Evolutionary conservation across 2,113 vertebrate species (phyloP).

Genomic region (Zeus faber): DNA sequence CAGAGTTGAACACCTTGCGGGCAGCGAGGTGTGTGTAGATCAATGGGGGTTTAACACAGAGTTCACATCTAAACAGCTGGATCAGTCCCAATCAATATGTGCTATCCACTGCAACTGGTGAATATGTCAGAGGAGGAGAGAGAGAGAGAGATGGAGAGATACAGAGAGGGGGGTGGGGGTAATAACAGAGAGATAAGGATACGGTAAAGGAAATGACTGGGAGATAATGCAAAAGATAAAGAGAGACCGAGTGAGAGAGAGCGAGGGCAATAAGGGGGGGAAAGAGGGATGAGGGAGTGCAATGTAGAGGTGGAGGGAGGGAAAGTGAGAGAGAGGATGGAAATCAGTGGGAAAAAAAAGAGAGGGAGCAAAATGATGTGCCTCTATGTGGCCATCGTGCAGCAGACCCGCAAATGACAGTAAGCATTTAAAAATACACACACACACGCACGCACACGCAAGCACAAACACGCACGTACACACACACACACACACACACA

Average conservation of each 20-base stretch:
- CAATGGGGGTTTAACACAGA: conserved; percentile 77
- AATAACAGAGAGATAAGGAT: background rate
- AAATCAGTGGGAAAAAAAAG: background rate
- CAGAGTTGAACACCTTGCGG: conserved; percentile 71
- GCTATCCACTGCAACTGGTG: conserved; percentile 73
- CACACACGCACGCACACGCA: too few species aligned
- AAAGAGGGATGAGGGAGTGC: too few species aligned
- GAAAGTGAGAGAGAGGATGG: too few species aligned
- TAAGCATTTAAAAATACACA: too few species aligned
- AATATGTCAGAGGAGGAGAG: conserved; percentile 71
- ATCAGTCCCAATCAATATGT: conserved; percentile 80
- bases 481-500: conserved; percentile 33
- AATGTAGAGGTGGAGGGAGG: too few species aligned
- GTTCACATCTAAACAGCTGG: conserved; percentile 83
- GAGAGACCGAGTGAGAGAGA: background rate
- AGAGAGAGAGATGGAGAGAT: conserved; percentile 11
- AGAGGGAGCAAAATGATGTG: conserved; percentile 1
- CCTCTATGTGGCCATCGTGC: too few species aligned
- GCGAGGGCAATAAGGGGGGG: background rate
- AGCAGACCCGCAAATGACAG: conserved; percentile 14
- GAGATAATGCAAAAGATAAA: background rate
- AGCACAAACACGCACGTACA: too few species aligned
- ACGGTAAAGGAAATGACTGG: background rate
- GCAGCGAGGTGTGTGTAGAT: conserved; percentile 68
- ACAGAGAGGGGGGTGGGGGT: background rate